Base-by-base conservation (phyloP, 2,113 vertebrate genomes). In the Bufo bufo region DNA sequence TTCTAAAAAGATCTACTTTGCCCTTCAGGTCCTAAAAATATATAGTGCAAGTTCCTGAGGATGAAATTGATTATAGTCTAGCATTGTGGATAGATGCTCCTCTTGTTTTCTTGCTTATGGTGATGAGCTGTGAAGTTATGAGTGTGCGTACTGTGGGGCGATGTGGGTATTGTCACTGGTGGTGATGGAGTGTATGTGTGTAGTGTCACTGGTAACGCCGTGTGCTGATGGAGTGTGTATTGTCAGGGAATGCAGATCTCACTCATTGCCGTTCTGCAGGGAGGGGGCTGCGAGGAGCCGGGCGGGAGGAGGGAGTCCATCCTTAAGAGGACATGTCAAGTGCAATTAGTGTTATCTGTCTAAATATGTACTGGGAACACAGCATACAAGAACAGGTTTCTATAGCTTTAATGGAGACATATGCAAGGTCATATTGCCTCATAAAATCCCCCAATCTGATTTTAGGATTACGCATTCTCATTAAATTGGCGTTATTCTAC, bases 391-490 rank as follows among this genome's bases (percentile, higher is more conserved):
- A 77, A 87, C 84, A 88, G 93, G 93, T 92, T 92, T 92, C 93
- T 93, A 94, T 93, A 95, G 95, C 94, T 94, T 94, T 94, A 95
- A 93, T 91, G 93, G 91, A 93, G 91, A 94, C 93, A 91, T 90
- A 92, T 90, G 93, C 96, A 97, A 97, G 96, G 97, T 97, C 96
- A 95, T 96, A 95, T 94, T 93, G 91, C 92, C 94, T 96, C 93
- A 94, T 92, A 91, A 95, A 96, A 96, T 96, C 95, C 95, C 93
- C 93, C 95, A 96, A 95, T 97, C 95, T 95, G 96, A 97, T 96
- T 97, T 96, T 95, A 94, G 96, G 96, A 96, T 97, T 96, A 95
- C 94, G 93, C 93, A 93, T 96, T 95, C 94, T 95, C 95, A 96
- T 95, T 96, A 95, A 97, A 97, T 96, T 94, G 94, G 93, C 85